phyloP scores from a whole-genome alignment of 2,113 vertebrate species.

The Balaenoptera acutorostrata region DNA sequence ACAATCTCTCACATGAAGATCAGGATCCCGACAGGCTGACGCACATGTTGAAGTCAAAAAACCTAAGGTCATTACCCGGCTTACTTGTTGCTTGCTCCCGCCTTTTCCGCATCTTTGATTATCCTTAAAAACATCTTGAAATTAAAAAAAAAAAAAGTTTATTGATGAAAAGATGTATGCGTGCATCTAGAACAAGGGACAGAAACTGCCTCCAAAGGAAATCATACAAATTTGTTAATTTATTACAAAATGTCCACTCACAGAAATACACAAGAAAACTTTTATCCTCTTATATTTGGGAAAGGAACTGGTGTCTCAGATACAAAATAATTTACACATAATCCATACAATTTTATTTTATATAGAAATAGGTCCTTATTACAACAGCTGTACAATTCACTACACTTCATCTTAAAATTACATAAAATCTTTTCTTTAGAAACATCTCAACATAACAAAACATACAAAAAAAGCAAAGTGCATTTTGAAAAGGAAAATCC shows the following conservation, averaged over 20 bases:
- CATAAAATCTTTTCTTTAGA: constrained; percentile 87
- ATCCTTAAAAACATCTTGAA: not conserved
- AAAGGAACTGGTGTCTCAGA: constrained; percentile 84
- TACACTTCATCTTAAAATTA: constrained; percentile 83
- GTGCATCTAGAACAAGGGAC: constrained; percentile 72
- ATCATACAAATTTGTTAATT: constrained; percentile 82
- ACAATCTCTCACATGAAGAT: not conserved
- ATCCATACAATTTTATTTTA: constrained; percentile 86
- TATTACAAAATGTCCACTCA: constrained; percentile 85
- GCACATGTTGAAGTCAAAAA: not conserved
- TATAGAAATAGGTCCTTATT: constrained; percentile 90
- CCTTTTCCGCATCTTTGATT: not conserved
- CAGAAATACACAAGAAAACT: constrained; percentile 81
- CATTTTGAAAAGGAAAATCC: constrained; percentile 83
- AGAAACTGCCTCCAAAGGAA: constrained; percentile 74
- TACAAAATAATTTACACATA: constrained; percentile 88
- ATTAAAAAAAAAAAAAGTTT: not conserved
- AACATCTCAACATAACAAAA: constrained; percentile 85
- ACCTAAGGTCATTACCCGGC: not conserved
- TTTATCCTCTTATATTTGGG: constrained; percentile 81
- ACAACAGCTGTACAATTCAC: constrained; percentile 87
- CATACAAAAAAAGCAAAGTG: constrained; percentile 88
- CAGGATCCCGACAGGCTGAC: not conserved
- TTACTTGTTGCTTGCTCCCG: not conserved
- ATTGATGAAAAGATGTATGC: not conserved